These are phyloP conservation scores for Eurytoma californica DNA, from an alignment of 2,888 invertebrate genomes.

Conservation along the genomic window DNA sequence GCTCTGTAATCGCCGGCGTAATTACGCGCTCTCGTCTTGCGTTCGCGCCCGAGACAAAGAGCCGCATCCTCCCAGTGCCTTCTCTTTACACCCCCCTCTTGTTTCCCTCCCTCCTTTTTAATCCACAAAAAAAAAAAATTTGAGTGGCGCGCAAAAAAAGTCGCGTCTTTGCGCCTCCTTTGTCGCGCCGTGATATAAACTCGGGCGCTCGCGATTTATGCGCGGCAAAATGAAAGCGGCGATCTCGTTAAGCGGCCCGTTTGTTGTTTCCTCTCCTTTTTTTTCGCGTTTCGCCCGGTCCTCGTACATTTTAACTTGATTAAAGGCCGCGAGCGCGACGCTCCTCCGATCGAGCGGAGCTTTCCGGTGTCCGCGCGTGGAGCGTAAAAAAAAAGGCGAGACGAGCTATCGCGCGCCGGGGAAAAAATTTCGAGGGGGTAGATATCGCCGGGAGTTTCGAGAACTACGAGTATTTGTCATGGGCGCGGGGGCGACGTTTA, in stretches of 20 bases:
- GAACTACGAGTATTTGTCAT: too few relatives aligned
- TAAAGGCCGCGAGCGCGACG: background rate
- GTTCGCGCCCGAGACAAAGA: background rate
- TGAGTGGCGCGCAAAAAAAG: background rate
- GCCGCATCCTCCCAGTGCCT: background rate
- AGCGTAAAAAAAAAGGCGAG: background rate
- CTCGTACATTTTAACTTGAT: background rate
- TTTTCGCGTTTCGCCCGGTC: too few relatives aligned
- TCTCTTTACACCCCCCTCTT: background rate
- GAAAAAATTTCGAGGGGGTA: background rate
- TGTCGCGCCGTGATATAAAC: background rate
- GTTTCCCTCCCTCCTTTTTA: too few relatives aligned
- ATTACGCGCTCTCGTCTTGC: constrained; percentile 6
- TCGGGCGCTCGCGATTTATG: background rate
- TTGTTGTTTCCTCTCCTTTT: background rate
- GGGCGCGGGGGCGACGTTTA: too few relatives aligned
- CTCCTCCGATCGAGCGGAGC: background rate
- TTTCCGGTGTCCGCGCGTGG: background rate
- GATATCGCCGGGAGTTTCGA: background rate
- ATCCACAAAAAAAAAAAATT: background rate
- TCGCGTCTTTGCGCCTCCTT: constrained; percentile 4
- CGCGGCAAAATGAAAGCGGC: background rate
- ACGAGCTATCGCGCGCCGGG: too few relatives aligned
- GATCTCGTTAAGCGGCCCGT: background rate
- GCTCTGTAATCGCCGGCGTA: constrained; percentile 25